These are phyloP conservation scores for Dusona sp. DNA, from an alignment of 2,888 invertebrate genomes.

Conservation along the genomic window DNA sequence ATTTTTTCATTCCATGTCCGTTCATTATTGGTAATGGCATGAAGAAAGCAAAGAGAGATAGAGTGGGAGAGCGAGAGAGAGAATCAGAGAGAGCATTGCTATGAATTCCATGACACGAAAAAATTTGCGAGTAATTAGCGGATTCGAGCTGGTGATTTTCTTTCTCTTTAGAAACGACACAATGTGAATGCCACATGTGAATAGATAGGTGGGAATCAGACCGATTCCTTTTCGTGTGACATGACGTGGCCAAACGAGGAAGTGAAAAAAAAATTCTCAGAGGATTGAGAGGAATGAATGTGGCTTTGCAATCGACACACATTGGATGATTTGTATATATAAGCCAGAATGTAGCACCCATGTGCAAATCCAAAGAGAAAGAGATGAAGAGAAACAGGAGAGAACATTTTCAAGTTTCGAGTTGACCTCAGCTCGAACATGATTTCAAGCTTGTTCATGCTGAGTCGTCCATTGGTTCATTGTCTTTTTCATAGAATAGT, in stretches of 20 bases:
- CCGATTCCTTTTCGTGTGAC: not conserved
- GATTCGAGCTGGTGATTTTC: slow-evolving; percentile 20
- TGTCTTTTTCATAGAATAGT: slow-evolving; percentile 51
- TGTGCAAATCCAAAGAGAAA: not conserved
- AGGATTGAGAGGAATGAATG: slow-evolving; percentile 37
- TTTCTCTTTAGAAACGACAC: slow-evolving; percentile 14
- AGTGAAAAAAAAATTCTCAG: slow-evolving; percentile 10
- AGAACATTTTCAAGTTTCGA: slow-evolving; percentile 38
- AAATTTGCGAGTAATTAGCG: slow-evolving; percentile 42
- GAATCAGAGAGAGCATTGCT: not conserved
- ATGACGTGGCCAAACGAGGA: slow-evolving; percentile 21
- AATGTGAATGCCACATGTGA: slow-evolving; percentile 40
- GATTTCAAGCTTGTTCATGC: slow-evolving; percentile 33
- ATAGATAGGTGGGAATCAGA: slow-evolving; percentile 21
- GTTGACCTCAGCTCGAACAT: slow-evolving; percentile 25
- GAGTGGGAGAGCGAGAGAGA: not conserved
- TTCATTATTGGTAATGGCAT: slow-evolving; percentile 10
- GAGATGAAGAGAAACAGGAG: not conserved
- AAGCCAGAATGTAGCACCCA: not conserved
- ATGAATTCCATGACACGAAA: slow-evolving; percentile 8
- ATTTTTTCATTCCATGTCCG: not conserved
- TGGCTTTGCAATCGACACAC: slow-evolving; percentile 42
- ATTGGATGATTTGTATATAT: slow-evolving; percentile 23
- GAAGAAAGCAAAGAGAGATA: not conserved
- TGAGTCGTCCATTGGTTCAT: slow-evolving; percentile 62